A percentile compares a stretch with the other conserved stretches of the same genome.
phyloP scores from a whole-genome alignment of 2,888 invertebrate species.

The Villa cingulata region DNA sequence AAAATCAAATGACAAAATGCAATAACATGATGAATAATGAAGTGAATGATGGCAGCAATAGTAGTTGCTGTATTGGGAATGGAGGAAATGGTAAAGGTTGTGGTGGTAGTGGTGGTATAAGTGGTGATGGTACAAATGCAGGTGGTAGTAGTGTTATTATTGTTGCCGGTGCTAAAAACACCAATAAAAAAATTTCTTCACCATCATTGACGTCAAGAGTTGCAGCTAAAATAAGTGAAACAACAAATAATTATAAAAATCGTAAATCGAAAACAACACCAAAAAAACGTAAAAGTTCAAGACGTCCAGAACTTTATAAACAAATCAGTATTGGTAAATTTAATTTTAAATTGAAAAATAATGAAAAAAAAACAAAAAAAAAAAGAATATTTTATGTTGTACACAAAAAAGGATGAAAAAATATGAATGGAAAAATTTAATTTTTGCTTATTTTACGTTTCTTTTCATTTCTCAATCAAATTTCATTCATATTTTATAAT shows the following conservation, averaged over 20 bases:
- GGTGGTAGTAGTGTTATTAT: conserved; percentile 6
- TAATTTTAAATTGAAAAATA: no score
- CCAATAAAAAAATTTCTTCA: conserved; percentile 17
- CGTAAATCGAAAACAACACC: conserved; percentile 21
- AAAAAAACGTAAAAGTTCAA: conserved; percentile 22
- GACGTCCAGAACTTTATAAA: conserved; percentile 26
- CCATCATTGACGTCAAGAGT: conserved; percentile 31
- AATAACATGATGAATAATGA: neutral
- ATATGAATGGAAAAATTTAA: no score
- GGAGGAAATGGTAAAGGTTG: neutral
- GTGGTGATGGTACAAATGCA: conserved; percentile 10
- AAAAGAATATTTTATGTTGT: no score
- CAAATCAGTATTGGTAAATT: conserved; percentile 30
- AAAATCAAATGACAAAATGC: neutral
- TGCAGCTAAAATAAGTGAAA: conserved; percentile 30
- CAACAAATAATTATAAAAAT: conserved; percentile 27
- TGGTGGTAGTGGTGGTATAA: neutral
- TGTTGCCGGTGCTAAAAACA: no score
- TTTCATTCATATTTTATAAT: no score
- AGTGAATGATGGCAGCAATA: neutral
- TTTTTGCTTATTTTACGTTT: no score
- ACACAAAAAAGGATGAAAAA: no score
- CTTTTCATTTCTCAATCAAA: no score
- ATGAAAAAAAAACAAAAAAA: no score
- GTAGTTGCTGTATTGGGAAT: neutral